Percentiles rank a stretch among this genome's conserved stretches.
Conservation (phyloP, 1,140 invertebrate species). For the Melipona quadrifasciata region DNA sequence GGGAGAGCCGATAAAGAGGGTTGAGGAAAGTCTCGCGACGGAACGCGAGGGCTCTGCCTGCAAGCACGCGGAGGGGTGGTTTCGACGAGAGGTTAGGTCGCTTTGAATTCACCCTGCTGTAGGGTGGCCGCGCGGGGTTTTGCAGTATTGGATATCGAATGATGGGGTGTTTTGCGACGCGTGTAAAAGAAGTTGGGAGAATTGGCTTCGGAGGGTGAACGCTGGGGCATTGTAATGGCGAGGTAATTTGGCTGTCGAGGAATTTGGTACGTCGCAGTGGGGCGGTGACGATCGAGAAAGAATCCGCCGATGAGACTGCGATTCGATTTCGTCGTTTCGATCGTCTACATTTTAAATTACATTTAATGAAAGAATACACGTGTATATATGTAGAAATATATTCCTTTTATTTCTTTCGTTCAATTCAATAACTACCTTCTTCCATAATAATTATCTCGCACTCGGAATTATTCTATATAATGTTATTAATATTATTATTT, state of each 20-base stretch:
- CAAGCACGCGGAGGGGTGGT: constrained; percentile 2
- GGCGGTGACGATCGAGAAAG: background rate
- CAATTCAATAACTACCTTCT: background rate
- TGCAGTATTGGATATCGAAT: background rate
- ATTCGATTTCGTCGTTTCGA: background rate
- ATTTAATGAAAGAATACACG: background rate
- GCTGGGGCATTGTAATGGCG: background rate
- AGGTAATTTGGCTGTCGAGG: background rate
- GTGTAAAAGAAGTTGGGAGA: background rate
- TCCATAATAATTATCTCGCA: background rate
- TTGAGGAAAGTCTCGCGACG: constrained; percentile 67
- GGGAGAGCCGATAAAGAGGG: constrained; percentile 24
- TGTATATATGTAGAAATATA: background rate
- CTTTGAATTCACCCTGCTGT: no score
- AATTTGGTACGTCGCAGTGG: background rate
- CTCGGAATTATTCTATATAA: background rate
- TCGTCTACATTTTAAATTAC: background rate
- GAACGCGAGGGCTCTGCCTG: constrained; percentile 70
- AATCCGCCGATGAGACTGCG: background rate
- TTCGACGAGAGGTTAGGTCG: background rate
- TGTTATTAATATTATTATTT: background rate
- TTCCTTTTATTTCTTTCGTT: background rate
- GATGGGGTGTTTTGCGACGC: background rate
- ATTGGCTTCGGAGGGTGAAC: background rate
- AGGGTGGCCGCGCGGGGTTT: background rate